Percentiles rank a stretch among this genome's conserved stretches.
These are phyloP conservation scores for Craseonycteris thonglongyai DNA, from an alignment of 2,113 vertebrate genomes.

Conservation along the genomic window DNA sequence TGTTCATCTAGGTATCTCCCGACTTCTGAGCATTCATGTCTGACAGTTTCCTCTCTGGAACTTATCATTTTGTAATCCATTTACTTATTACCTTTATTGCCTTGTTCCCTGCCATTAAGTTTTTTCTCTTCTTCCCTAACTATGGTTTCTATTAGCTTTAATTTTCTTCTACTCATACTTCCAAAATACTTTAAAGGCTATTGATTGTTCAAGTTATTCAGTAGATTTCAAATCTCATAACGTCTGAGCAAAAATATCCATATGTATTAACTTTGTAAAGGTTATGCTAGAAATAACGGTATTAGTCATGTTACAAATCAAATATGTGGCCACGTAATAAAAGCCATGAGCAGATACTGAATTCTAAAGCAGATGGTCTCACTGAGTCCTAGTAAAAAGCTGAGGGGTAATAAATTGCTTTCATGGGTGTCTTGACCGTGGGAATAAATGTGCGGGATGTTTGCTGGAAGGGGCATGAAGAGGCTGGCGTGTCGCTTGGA, in stretches of 20 bases:
- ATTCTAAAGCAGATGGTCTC: not conserved
- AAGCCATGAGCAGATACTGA: not conserved
- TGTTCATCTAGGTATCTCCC: not conserved
- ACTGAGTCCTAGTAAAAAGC: not conserved
- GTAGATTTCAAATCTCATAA: not conserved
- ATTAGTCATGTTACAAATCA: not conserved
- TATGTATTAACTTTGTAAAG: not conserved
- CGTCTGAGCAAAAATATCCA: not conserved
- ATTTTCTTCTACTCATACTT: not conserved
- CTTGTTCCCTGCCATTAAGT: not conserved
- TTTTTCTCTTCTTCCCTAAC: not conserved
- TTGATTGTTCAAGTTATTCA: not conserved
- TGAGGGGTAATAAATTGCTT: not conserved
- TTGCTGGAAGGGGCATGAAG: too few species aligned
- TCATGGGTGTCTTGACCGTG: not conserved
- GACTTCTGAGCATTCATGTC: not conserved
- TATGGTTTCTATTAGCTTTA: not conserved
- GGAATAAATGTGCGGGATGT: not conserved
- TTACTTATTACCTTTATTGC: not conserved
- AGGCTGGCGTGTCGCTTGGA: fast-evolving
- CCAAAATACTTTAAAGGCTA: not conserved
- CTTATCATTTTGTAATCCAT: not conserved
- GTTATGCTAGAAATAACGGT: not conserved
- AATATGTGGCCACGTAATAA: not conserved
- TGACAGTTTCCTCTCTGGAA: not conserved